Evolutionary conservation across 2,797 vertebrate genomes (phyloP).

Genomic region (Malacoraja senta): DNA sequence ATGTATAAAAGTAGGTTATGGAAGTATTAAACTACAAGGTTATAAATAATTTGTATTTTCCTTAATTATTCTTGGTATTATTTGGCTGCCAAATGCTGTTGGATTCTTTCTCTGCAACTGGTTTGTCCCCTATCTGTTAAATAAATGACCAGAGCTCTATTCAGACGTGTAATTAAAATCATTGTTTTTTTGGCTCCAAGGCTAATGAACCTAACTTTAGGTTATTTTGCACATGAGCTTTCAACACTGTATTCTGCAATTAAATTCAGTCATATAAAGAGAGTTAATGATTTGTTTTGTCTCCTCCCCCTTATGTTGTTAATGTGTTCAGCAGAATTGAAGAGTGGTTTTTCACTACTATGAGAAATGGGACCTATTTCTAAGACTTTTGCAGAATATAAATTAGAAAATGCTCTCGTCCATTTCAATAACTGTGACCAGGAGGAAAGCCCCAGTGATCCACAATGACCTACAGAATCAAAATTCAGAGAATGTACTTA

Average conservation of each 20-base stretch:
- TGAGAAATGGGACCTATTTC: not conserved
- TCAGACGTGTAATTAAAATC: not conserved
- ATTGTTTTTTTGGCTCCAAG: not conserved
- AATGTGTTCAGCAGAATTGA: not conserved
- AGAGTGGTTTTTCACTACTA: not conserved
- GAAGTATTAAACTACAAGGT: not conserved
- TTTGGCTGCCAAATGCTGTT: not conserved
- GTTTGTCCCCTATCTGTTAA: not conserved
- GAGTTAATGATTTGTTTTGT: not conserved
- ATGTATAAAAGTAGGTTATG: not conserved
- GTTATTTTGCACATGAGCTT: not conserved
- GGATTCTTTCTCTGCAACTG: not conserved
- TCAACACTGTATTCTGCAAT: not conserved
- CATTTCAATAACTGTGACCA: not conserved
- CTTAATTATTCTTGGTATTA: not conserved
- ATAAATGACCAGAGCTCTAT: not conserved
- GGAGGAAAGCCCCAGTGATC: not conserved
- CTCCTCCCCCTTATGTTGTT: not conserved
- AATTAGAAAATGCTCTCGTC: not conserved
- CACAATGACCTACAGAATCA: not conserved
- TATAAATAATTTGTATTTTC: not conserved
- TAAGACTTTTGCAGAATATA: not conserved
- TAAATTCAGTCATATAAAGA: not conserved
- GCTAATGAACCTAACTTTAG: not conserved
- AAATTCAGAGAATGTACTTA: not conserved